Base-by-base conservation (phyloP, 2,888 invertebrate species). In the Ennomos erosarius region DNA sequence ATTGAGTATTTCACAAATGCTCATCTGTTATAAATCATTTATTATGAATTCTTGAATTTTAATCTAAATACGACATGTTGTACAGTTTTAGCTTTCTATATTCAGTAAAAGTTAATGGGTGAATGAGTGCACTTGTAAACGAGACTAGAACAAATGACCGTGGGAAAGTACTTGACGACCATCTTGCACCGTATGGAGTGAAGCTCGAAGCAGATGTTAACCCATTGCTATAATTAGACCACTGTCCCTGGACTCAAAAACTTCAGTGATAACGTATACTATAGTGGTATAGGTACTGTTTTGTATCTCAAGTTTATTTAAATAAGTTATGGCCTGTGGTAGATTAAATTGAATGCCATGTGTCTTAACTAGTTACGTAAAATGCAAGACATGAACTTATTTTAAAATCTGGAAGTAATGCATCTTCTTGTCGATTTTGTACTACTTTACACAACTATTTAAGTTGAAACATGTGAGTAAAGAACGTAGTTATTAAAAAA, bases 121-220 rank as follows among this genome's bases (percentile, higher is more conserved):
- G 47, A 53, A 51, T 60, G 52, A 64, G 65, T 65, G 64, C 65
- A 64, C 63, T 69, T 11, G 59, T 60, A 65, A 67, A 59, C 67
- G 67, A 69, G 69, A 76, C 71, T 73, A 74, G 70, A 61, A 49
- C 58, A 54, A 65, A 65, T 59, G 67, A 64, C 64, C 79, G 79
- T 79, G 81, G 80, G 78, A 78, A 38, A 74, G 60, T 61, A 59
- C 59, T 59, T 55, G 67, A 62, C 55, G 58, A 56, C 60, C 69
- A 66, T 68, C 57, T 64, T 67, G 68, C 59, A 65, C 66, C 69
- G 68, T 66, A 59, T 74, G 68, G 63, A 75, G 73, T 70, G 62
- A 56, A 59, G 45, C 38, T 26, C 44, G 56, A 64, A 70, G 76
- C 81, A 81, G 78, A 81, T 81, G 81, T 79, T 69, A 69, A 66